Base-by-base conservation (phyloP, 2,113 vertebrate species). In the Odocoileus virginianus region DNA sequence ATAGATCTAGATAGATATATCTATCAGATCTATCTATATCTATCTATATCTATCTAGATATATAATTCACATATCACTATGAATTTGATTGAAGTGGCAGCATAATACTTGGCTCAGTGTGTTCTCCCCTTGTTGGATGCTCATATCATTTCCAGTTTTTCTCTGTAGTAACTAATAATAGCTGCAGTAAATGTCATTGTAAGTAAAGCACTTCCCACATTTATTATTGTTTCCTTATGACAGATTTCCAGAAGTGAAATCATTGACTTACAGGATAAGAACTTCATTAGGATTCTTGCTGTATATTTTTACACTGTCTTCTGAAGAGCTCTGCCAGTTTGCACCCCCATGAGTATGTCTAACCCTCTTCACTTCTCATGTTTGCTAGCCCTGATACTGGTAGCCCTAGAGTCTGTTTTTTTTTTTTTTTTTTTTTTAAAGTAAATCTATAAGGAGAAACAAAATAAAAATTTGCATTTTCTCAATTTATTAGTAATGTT, bases 191-290 rank as follows among this genome's bases (percentile, higher is more conserved):
- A 52, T 94, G 60, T 93, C 58, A 95, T 88, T 81, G 27, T 95
- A 95, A 85, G 81, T 76, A 90, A 90, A 50, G 45, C 23, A 58
- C 50, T 82, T 97, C 16, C 28, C 28, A 43, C 54, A 87, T 93
- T 88, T 81, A 13, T 23, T 95, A 36, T 87, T 92, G 33, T 93
- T 97, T 96, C n/a, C 61, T 78, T 95, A 40, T 57, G 61, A 78
- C 11, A 71, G 30, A 91, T 58, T 90, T 33, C 50, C 83, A 58
- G 84, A 89, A 94, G 36, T 88, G 23, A 91, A 93, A 79, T 93
- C 82, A 94, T 11, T 97, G 96, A 28, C 30, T 84, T 87, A 94
- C 0, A 79, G 45, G 40, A n/a, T 55, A 28, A 45, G 64, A 90
- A 91, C 27, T 11, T 81, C 88, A 54, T 27, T 91, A 94, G 54